These are phyloP conservation scores for Ichneumon xanthorius DNA, from an alignment of 2,888 invertebrate genomes.

Conservation along the genomic window DNA sequence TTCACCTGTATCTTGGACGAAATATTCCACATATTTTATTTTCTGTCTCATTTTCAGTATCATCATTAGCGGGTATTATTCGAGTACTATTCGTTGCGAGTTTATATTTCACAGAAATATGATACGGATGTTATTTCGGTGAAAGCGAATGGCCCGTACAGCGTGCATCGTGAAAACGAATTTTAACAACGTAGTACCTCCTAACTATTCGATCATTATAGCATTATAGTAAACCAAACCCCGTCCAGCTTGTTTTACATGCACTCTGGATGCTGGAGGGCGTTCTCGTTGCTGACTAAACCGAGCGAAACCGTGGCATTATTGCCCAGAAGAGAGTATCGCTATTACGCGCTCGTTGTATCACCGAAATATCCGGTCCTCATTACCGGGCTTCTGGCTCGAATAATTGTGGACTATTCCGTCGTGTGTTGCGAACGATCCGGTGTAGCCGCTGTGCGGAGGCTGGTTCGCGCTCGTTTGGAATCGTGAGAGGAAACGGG, in stretches of 20 bases:
- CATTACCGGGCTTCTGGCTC: slow-evolving; percentile 69
- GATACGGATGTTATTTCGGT: slow-evolving; percentile 19
- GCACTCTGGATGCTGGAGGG: slow-evolving; percentile 45
- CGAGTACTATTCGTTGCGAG: neutral
- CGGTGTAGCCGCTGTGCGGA: neutral
- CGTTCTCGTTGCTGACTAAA: slow-evolving; percentile 56
- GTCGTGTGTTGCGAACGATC: slow-evolving; percentile 46
- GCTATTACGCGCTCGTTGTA: slow-evolving; percentile 68
- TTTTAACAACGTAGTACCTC: slow-evolving; percentile 53
- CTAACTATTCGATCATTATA: slow-evolving; percentile 49
- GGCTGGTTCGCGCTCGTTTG: slow-evolving; percentile 45
- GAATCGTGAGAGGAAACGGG: slow-evolving; percentile 51
- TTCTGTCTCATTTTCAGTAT: neutral
- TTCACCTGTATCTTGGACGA: neutral
- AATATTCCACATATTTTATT: neutral
- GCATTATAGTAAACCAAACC: slow-evolving; percentile 21
- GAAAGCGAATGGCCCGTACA: slow-evolving; percentile 34
- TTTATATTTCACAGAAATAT: neutral
- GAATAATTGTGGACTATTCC: slow-evolving; percentile 73
- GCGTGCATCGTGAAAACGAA: slow-evolving; percentile 1
- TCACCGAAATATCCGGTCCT: slow-evolving; percentile 72
- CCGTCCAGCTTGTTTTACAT: slow-evolving; percentile 56
- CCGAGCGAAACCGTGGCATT: slow-evolving; percentile 61
- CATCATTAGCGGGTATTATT: neutral
- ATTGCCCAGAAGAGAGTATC: slow-evolving; percentile 58